A percentile compares a stretch with the other conserved stretches of the same genome.
These are phyloP conservation scores for Vombatus ursinus DNA, from an alignment of 2,113 vertebrate species.

Conservation along the genomic window DNA sequence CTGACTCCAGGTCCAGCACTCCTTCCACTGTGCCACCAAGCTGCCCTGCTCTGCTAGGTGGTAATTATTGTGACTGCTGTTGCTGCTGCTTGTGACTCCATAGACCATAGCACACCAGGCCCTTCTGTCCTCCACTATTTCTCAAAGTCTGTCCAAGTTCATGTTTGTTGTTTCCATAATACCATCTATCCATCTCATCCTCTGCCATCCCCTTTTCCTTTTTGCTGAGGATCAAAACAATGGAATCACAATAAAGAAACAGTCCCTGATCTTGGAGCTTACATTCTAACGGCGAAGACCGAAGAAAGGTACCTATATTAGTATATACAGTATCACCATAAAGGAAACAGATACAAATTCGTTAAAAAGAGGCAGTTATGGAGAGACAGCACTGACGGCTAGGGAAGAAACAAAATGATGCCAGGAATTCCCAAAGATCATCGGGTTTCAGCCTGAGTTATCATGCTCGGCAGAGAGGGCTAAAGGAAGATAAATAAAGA, in stretches of 20 bases:
- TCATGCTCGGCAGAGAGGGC: fast-evolving
- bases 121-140: background rate
- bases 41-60: background rate
- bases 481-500: background rate
- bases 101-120: background rate
- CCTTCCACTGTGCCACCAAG: too few species aligned
- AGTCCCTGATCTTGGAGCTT: background rate
- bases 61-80: background rate
- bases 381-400: background rate
- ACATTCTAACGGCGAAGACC: background rate
- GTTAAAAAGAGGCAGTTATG: background rate
- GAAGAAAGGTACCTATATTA: background rate
- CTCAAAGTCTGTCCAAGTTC: background rate
- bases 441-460: background rate
- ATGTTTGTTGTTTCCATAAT: background rate
- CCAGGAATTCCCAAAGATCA: background rate
- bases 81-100: too few species aligned
- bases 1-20: too few species aligned
- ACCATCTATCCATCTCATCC: background rate
- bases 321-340: background rate
- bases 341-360: background rate
- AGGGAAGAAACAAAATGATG: background rate
- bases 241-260: background rate
- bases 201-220: background rate
- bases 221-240: background rate